Base-by-base conservation (phyloP, 1,140 invertebrate genomes). In the Conus betulinus region DNA sequence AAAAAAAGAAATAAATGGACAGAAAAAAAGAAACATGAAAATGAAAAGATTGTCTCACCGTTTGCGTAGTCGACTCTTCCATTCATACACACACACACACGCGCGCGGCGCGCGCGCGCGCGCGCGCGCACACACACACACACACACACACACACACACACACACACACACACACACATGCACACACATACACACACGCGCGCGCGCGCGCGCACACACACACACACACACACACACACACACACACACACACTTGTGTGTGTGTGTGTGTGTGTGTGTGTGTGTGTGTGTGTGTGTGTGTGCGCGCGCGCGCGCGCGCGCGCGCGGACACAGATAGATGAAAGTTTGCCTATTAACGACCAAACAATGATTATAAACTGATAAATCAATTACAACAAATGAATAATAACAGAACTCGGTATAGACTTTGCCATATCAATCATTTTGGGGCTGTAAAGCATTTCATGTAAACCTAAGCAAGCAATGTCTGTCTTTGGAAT, bases 1-100 rank as follows among this genome's bases (percentile, higher is more conserved):
- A n/a, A 17, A 74, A 3, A 4, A 8, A 74, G 3, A 74, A 39
- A 39, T 3, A 39, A 39, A 39, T 3, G 3, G 3, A 39, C 39
- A 39, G 3, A 39, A 39, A 39, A 39, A 39, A 39, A 39, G 39
- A 39, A 39, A 39, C n/a, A n/a, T n/a, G n/a, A n/a, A n/a, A n/a
- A n/a, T n/a, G n/a, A n/a, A n/a, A n/a, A n/a, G n/a, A n/a, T n/a
- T n/a, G 39, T 39, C 39, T 39, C 39, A 39, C 39, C 39, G 3
- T 39, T 39, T 39, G 39, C 39, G 39, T 39, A 0, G 39, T 3
- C 76, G 39, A 27, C 7, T 27, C n/a, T 25, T 25, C 23, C 76
- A 60, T 60, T 25, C 79, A 52, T 3, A 81, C 79, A 52, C 79
- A 81, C 51, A 81, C 79, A 53, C 79, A 53, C 79, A 81, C 10